These are phyloP conservation scores for Drosophila micromelanica DNA, from an alignment of 1,140 invertebrate genomes.

Conservation along the genomic window DNA sequence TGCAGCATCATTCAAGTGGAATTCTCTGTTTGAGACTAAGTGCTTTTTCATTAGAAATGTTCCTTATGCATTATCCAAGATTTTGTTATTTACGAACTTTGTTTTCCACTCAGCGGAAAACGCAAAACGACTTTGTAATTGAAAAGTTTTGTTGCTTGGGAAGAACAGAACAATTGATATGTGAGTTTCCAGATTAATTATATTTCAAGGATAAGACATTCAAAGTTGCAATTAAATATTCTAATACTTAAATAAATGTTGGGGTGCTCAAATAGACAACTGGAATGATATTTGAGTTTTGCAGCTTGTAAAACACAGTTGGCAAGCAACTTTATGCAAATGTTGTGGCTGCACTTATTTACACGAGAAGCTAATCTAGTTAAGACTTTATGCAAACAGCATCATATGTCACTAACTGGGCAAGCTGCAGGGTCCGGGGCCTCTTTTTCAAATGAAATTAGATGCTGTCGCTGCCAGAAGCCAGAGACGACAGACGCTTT, in stretches of 20 bases:
- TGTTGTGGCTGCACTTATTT: conserved; percentile 42
- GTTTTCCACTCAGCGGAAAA: conserved; percentile 31
- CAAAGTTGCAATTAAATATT: neutral
- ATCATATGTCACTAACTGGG: conserved; percentile 53
- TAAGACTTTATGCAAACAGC: conserved; percentile 59
- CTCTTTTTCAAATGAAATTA: conserved; percentile 64
- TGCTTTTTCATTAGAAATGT: conserved; percentile 74
- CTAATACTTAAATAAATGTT: no score
- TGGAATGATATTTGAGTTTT: conserved; percentile 16
- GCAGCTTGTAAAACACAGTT: conserved; percentile 34
- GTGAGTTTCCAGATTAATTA: conserved; percentile 53
- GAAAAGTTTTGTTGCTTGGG: conserved; percentile 56
- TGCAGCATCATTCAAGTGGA: conserved; percentile 53
- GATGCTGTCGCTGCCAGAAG: conserved; percentile 47
- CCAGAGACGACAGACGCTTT: conserved; percentile 53
- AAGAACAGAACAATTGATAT: conserved; percentile 14
- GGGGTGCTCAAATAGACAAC: neutral
- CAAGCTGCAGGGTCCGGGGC: conserved; percentile 34
- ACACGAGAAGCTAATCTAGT: conserved; percentile 44
- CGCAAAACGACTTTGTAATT: conserved; percentile 57
- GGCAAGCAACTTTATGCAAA: conserved; percentile 59
- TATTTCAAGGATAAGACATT: conserved; percentile 22
- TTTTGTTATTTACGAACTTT: conserved; percentile 39
- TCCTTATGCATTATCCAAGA: conserved; percentile 26
- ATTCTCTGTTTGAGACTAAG: conserved; percentile 66